Evolutionary conservation across 2,113 vertebrate genomes (phyloP).

Genomic region (Sylvilagus bachmani): DNA sequence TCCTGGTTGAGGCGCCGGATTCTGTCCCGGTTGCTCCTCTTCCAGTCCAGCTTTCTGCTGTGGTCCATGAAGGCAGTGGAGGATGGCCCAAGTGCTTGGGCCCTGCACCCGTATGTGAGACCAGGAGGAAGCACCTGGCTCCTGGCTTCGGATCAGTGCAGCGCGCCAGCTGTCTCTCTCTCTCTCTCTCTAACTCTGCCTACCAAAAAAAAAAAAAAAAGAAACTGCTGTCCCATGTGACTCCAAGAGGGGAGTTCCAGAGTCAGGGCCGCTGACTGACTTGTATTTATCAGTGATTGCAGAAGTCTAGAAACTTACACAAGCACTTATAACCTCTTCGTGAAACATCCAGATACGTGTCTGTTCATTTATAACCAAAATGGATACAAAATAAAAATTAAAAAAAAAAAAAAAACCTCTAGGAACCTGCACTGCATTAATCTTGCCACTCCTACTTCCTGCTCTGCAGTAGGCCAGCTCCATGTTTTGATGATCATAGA

Average conservation of each 20-base stretch:
- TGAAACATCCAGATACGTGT: slow-evolving; percentile 24
- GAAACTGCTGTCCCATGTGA: not conserved
- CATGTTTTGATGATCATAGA: not conserved
- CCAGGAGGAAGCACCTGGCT: too few relatives aligned
- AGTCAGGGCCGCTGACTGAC: not conserved
- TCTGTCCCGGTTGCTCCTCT: too few relatives aligned
- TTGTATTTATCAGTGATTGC: slow-evolving; percentile 56
- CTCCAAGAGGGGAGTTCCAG: not conserved
- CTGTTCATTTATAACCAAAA: slow-evolving; percentile 51
- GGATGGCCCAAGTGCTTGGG: too few relatives aligned
- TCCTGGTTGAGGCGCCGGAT: too few relatives aligned
- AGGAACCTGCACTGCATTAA: not conserved
- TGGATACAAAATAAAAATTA: not conserved
- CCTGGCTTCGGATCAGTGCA: too few relatives aligned
- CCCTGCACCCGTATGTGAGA: too few relatives aligned
- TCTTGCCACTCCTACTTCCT: not conserved
- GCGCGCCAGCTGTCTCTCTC: too few relatives aligned
- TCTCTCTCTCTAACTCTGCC: too few relatives aligned
- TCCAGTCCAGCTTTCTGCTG: too few relatives aligned
- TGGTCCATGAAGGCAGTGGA: too few relatives aligned
- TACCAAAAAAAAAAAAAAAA: too few relatives aligned
- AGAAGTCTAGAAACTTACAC: slow-evolving; percentile 40
- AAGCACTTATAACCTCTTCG: slow-evolving; percentile 25
- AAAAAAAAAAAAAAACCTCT: too few relatives aligned
- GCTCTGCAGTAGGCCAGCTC: not conserved